Evolutionary conservation across 2,113 vertebrate species (phyloP), one percentile per base, ranked within the genome.

Genomic region (Anolis sagrei): DNA sequence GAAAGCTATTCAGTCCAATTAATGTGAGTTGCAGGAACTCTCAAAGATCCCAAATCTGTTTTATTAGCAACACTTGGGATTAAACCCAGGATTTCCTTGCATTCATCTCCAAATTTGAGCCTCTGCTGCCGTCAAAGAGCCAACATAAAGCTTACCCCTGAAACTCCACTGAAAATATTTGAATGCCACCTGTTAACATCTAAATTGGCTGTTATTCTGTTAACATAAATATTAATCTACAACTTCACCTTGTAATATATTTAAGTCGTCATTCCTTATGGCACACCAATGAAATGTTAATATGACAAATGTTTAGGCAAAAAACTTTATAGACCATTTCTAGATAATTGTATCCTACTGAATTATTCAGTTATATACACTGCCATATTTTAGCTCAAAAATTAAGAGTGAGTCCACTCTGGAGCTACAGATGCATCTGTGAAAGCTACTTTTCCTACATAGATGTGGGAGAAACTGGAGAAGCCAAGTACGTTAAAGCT

Each of bases 401-500:
- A 69, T 13, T 16, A 18, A 29, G 76, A 74, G 10, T 9, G 14
- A 10, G 36, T 21, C 34, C 36, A 44, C 39, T 25, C 18, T 90
- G 86, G 78, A 82, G 61, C 76, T 49, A 79, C 9, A 9, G 32
- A 49, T 79, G 68, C 64, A 11, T 44, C 48, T n/a, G 73, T 49
- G 81, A 70, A 0, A 1, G 16, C 34, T 77, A 39, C 76, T 1
- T 83, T 58, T 1, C n/a, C 39, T n/a, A 8, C 10, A 81, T 1
- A 78, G 58, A 51, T 82, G 78, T 29, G 49, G 75, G 0, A 90
- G 87, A 91, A 89, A 73, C 76, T 54, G n/a, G 29, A 82, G 80
- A 86, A 88, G 88, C 27, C 84, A 76, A 84, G 91, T 48, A 73
- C 75, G 70, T 84, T 86, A 80, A 76, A 84, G 75, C 7, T 4